Evolutionary conservation across 1,140 invertebrate species (phyloP).

Genomic region (Heliconius hewitsoni): DNA sequence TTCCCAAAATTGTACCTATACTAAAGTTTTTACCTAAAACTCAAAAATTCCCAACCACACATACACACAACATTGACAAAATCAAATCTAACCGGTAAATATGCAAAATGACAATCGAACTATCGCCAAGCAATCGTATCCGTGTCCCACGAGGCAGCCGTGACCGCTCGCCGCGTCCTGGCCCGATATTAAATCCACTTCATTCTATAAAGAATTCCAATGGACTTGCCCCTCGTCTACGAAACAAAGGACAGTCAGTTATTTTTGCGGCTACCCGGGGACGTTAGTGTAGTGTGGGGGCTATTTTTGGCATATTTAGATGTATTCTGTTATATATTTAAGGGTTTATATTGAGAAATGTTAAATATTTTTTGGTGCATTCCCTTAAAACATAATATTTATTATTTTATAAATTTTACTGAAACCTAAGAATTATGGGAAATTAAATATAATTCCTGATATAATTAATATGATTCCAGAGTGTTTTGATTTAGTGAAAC

Average conservation of each 20-base stretch:
- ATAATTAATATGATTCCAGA: no score
- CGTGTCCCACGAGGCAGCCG: slow-evolving; percentile 31
- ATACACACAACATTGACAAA: background rate
- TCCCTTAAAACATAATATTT: no score
- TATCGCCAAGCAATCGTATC: slow-evolving; percentile 32
- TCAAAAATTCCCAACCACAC: background rate
- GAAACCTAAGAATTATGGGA: no score
- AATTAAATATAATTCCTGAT: no score
- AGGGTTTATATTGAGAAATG: no score
- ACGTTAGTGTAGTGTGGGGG: background rate
- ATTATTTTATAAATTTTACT: no score
- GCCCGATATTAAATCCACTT: slow-evolving; percentile 74
- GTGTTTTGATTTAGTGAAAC: no score
- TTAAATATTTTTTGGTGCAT: no score
- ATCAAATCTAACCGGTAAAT: background rate
- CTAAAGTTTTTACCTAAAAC: background rate
- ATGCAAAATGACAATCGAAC: slow-evolving; percentile 22
- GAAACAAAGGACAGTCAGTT: slow-evolving; percentile 41
- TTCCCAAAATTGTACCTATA: no score
- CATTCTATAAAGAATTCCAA: slow-evolving; percentile 73
- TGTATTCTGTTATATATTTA: background rate
- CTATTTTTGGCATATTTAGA: slow-evolving; percentile 7
- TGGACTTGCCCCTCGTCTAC: slow-evolving; percentile 50
- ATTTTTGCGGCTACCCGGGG: slow-evolving; percentile 36
- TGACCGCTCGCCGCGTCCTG: slow-evolving; percentile 56